A percentile compares a stretch with the other conserved stretches of the same genome.
These are phyloP conservation scores for Symphodus melops DNA, from an alignment of 2,113 vertebrate species.

Conservation along the genomic window DNA sequence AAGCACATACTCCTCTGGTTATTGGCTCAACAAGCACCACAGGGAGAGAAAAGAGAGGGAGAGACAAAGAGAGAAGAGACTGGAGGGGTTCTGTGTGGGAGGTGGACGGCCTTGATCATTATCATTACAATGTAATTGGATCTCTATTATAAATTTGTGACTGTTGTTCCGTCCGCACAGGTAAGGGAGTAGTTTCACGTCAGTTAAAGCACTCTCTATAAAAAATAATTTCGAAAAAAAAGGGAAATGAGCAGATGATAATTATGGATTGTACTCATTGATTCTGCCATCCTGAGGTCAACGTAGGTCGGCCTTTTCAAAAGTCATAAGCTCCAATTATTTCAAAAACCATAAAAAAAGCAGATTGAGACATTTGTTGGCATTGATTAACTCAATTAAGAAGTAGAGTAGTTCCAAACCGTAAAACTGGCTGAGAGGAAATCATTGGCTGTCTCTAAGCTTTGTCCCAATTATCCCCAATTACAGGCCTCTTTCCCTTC, in stretches of 20 bases:
- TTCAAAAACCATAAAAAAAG: neutral
- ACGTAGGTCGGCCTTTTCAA: neutral
- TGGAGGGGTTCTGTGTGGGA: constrained; percentile 15
- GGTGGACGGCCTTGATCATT: constrained; percentile 15
- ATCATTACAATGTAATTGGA: constrained; percentile 45
- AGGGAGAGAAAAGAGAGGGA: constrained; percentile 14
- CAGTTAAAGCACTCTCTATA: neutral
- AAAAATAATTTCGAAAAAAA: too few species aligned
- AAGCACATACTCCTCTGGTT: neutral
- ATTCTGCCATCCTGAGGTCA: neutral
- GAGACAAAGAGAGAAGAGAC: constrained; percentile 5
- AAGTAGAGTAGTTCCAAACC: neutral
- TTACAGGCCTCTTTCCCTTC: neutral
- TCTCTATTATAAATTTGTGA: constrained; percentile 22
- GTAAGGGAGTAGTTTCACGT: neutral
- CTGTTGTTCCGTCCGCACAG: constrained; percentile 4
- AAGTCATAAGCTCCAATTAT: neutral
- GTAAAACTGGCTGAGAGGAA: constrained; percentile 1
- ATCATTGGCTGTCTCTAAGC: neutral
- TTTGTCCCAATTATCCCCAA: constrained; percentile 11
- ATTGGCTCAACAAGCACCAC: constrained; percentile 33
- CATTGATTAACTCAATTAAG: neutral
- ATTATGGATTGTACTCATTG: neutral
- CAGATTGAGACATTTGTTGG: neutral
- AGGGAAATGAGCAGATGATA: too few species aligned